These are phyloP conservation scores for Chaetodon trifascialis DNA, from an alignment of 2,113 vertebrate species.

Conservation along the genomic window DNA sequence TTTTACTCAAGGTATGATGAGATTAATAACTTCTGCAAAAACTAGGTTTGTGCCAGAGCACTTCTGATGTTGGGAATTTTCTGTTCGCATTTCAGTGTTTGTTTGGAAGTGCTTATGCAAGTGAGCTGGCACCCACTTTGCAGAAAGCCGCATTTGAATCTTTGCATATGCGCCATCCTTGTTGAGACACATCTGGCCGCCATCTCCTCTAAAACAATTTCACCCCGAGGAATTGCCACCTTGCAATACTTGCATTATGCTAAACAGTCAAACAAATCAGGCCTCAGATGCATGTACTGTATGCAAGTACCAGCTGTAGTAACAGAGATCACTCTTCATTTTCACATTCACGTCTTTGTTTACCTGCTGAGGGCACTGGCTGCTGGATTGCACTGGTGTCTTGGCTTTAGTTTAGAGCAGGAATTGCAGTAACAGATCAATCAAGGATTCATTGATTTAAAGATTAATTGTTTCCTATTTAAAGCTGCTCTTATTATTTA, in stretches of 20 bases:
- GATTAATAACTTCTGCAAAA: not conserved
- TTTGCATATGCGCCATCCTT: constrained; percentile 44
- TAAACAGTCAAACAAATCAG: constrained; percentile 67
- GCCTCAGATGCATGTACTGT: constrained; percentile 42
- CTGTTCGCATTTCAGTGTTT: constrained; percentile 17
- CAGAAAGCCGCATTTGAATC: constrained; percentile 44
- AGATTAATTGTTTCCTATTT: constrained; percentile 1
- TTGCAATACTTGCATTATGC: constrained; percentile 70
- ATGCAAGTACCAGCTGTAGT: constrained; percentile 64
- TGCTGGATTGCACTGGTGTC: not conserved
- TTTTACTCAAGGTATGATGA: not conserved
- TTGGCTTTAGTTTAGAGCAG: not conserved
- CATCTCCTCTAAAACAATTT: constrained; percentile 56
- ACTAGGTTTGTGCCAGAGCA: not conserved
- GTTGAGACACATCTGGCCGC: constrained; percentile 56
- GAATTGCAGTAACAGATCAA: not conserved
- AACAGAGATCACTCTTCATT: constrained; percentile 57
- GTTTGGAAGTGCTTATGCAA: constrained; percentile 12
- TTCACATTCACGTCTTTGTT: constrained; percentile 52
- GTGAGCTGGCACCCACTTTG: constrained; percentile 35
- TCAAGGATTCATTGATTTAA: not conserved
- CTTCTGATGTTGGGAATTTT: not conserved
- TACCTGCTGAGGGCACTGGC: constrained; percentile 39
- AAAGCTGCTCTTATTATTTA: constrained; percentile 10
- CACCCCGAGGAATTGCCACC: constrained; percentile 51